Evolutionary conservation across 2,888 invertebrate genomes (phyloP), one percentile per base, ranked within the genome.

Genomic region (Trissoscelio sp.): DNA sequence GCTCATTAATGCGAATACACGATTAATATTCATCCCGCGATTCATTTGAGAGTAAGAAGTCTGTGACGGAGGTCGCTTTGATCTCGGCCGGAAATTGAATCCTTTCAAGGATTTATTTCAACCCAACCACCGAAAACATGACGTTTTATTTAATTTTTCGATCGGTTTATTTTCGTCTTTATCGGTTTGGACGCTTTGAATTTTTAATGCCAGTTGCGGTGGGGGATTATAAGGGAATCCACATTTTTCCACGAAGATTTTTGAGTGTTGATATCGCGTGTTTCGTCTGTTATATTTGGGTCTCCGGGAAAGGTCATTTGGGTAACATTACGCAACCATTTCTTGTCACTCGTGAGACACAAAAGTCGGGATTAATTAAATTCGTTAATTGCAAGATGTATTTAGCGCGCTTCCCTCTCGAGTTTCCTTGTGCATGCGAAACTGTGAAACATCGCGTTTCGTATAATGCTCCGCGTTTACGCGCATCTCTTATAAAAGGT

Each of bases 381-480:
- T 90, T 89, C 85, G 89, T 90, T 90, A 90, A 90, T 89, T 90
- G 89, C 88, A 88, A 88, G 88, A 88, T 88, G 89, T 87, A 88
- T 88, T 90, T 89, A 89, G 85, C 85, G 81, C 84, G 79, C 62
- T 53, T 77, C 48, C 53, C 58, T 55, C 64, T 69, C 46, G 67
- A 75, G 66, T 48, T 64, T 60, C 53, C 64, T 79, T 79, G 66
- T 62, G 51, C n/a, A 72, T 31, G 55, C 55, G 57, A 53, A 79
- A 79, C 60, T 53, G 55, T 14, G 60, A 69, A 79, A 69, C 69
- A 62, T 62, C 62, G 69, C 60, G 60, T 66, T 28, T 51, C 11
- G 48, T 67, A 60, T 67, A 72, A 73, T 66, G 42, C 42, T 11
- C 11, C 42, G 46, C 67, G 24, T 48, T 79, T 72, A 64, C 72